Evolutionary conservation across 2,888 invertebrate species (phyloP).

Genomic region (Pachydiplax longipennis): DNA sequence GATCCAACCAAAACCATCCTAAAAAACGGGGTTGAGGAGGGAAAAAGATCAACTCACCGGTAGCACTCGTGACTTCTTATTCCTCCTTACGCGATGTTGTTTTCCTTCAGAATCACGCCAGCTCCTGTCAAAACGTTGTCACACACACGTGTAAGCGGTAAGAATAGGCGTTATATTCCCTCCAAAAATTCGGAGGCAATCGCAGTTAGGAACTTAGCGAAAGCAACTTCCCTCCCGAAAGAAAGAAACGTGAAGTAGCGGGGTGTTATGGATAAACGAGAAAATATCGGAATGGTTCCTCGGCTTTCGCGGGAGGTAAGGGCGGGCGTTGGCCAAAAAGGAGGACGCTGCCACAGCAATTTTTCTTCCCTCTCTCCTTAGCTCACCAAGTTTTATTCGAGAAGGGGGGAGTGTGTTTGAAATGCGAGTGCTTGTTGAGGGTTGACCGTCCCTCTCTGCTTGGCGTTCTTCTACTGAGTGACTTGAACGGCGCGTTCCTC

Average conservation of each 20-base stretch:
- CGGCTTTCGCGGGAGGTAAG: background rate
- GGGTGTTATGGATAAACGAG: background rate
- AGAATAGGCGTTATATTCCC: background rate
- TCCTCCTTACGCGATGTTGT: background rate
- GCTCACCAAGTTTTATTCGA: background rate
- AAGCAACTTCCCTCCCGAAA: background rate
- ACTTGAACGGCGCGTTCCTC: background rate
- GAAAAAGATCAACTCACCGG: constrained; percentile 5
- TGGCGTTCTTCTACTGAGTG: constrained; percentile 41
- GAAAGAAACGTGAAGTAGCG: background rate
- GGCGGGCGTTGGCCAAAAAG: background rate
- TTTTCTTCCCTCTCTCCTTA: background rate
- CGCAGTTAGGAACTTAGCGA: background rate
- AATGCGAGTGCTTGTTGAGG: constrained; percentile 10
- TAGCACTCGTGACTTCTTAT: background rate
- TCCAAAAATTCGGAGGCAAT: background rate
- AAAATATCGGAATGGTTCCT: background rate
- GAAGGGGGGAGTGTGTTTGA: background rate
- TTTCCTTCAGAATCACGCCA: constrained; percentile 11
- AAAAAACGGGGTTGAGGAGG: background rate
- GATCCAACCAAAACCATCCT: background rate
- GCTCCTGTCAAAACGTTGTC: background rate
- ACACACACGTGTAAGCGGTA: constrained; percentile 11
- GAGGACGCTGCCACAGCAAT: background rate
- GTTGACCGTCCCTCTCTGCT: constrained; percentile 23